Evolutionary conservation across 2,797 vertebrate genomes (phyloP).

Genomic region (Sternotherus odoratus): DNA sequence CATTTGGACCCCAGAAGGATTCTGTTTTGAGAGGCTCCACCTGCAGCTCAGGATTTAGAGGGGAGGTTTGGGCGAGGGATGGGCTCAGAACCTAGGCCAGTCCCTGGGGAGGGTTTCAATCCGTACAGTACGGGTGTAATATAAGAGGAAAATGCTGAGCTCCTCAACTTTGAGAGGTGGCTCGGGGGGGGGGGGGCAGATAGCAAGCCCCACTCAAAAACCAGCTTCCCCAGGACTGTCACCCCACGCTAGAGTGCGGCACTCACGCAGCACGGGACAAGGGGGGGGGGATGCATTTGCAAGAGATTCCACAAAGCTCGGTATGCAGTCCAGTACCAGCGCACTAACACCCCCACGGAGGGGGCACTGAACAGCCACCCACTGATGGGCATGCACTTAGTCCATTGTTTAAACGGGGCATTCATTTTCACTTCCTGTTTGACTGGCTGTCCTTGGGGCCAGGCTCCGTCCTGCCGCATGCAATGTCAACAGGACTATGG

Average conservation of each 20-base stretch:
- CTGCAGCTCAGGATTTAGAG: slow-evolving; percentile 53
- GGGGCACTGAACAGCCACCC: not conserved
- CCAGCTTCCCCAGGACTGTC: not conserved
- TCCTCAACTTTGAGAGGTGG: not conserved
- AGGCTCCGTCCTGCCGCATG: not conserved
- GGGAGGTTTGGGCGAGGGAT: slow-evolving; percentile 57
- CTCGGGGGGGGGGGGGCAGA: not conserved
- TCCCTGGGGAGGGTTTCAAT: slow-evolving; percentile 61
- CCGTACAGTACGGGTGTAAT: slow-evolving; percentile 7
- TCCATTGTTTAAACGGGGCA: not conserved
- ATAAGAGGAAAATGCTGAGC: slow-evolving; percentile 22
- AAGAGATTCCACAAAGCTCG: not conserved
- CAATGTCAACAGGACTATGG: not conserved
- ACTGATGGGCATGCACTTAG: not conserved
- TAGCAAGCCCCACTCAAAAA: not conserved
- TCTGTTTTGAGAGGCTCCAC: not conserved
- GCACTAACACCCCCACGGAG: not conserved
- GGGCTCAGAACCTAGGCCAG: slow-evolving; percentile 55
- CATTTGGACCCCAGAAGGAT: accelerated
- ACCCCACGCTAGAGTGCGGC: not conserved
- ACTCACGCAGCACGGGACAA: not conserved
- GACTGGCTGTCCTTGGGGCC: not conserved
- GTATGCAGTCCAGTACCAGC: not conserved
- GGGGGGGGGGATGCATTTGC: accelerated
- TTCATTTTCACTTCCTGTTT: not conserved